Evolutionary conservation across 2,888 invertebrate species (phyloP).

Genomic region (Lacanobia oleracea): DNA sequence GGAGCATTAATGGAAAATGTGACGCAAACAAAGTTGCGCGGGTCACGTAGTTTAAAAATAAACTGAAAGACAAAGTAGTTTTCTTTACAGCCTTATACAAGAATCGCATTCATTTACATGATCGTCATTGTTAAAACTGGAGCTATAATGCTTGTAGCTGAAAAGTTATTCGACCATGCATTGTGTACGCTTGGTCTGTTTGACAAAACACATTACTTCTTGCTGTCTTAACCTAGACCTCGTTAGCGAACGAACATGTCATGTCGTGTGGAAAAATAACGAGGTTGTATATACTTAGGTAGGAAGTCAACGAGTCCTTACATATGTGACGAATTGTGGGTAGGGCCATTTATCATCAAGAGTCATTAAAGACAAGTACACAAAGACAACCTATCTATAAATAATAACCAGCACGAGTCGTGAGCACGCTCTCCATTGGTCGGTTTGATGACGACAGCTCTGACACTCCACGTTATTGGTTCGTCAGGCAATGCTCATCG

Average conservation of each 20-base stretch:
- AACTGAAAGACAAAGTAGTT: conserved; percentile 5
- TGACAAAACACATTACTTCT: conserved; percentile 16
- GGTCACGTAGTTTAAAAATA: conserved; percentile 17
- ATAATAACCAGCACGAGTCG: too few species aligned
- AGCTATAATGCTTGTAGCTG: neutral
- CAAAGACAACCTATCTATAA: too few species aligned
- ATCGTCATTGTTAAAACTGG: neutral
- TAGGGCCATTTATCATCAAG: neutral
- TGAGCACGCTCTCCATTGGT: too few species aligned
- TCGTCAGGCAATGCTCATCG: too few species aligned
- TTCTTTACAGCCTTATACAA: neutral
- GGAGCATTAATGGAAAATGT: too few species aligned
- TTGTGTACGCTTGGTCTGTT: conserved; percentile 21
- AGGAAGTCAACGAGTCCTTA: neutral
- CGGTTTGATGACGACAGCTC: too few species aligned
- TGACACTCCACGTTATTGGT: too few species aligned
- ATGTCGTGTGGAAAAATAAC: conserved; percentile 5
- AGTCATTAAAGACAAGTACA: neutral
- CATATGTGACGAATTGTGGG: neutral
- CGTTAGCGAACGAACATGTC: conserved; percentile 15
- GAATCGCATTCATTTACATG: conserved; percentile 15
- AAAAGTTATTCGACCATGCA: conserved; percentile 29
- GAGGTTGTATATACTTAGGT: conserved; percentile 31
- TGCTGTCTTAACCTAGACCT: conserved; percentile 45
- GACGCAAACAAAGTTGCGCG: too few species aligned